phyloP scores from a whole-genome alignment of 2,113 vertebrate genomes.

The Formicarius rufipectus region DNA sequence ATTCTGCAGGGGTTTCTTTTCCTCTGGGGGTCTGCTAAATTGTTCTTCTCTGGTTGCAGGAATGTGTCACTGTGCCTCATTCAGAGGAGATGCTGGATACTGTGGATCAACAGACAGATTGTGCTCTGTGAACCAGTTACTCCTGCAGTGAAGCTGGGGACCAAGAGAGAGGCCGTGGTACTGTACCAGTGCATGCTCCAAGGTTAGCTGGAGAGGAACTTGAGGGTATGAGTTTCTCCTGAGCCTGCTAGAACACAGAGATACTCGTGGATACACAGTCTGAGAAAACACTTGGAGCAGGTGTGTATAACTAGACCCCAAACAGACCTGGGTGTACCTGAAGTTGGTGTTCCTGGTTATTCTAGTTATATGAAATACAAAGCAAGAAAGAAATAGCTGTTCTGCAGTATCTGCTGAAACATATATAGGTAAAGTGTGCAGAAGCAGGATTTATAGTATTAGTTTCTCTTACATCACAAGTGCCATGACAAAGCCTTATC shows the following conservation, averaged over 20 bases:
- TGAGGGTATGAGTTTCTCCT: background rate
- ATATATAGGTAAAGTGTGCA: background rate
- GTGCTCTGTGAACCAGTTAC: background rate
- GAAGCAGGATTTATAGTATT: background rate
- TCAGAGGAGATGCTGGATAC: background rate
- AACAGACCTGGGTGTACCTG: background rate
- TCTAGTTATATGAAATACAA: background rate
- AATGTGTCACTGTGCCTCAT: background rate
- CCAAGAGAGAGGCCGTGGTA: background rate
- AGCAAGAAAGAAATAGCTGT: background rate
- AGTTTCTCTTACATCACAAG: background rate
- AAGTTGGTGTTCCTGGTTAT: background rate
- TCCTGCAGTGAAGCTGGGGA: background rate
- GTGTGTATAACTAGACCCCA: background rate
- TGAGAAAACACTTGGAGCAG: background rate
- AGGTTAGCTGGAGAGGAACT: background rate
- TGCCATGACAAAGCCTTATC: background rate
- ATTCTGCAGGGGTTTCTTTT: background rate
- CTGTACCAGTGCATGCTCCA: background rate
- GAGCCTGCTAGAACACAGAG: background rate
- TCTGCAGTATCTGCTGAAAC: background rate
- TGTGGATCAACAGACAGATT: background rate
- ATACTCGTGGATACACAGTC: background rate
- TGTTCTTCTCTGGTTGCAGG: fast-evolving
- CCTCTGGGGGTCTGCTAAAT: background rate